These are phyloP conservation scores for Cydia fagiglandana DNA, from an alignment of 1,140 invertebrate genomes.

Conservation along the genomic window DNA sequence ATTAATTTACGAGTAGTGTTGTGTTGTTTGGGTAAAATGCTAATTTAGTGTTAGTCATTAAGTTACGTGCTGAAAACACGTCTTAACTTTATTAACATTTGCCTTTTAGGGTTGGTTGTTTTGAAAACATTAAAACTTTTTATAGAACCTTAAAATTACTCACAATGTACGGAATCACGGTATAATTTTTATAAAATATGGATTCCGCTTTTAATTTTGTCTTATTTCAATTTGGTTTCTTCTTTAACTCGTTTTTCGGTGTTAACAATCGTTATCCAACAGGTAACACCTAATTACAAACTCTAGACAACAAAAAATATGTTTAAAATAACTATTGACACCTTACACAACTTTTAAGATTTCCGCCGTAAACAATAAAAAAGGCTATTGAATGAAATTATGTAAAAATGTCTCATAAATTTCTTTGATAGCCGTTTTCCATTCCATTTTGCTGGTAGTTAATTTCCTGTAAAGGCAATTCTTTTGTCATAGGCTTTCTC, in stretches of 20 bases:
- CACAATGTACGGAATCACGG: no score
- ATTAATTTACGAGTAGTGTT: conserved; percentile 3
- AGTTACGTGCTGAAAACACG: not conserved
- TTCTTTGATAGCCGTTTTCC: conserved; percentile 17
- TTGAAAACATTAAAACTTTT: no score
- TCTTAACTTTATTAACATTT: not conserved
- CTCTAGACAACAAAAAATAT: no score
- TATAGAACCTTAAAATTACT: no score
- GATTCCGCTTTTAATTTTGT: no score
- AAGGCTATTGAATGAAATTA: conserved; percentile 22
- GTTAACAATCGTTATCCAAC: no score
- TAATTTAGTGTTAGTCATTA: conserved; percentile 1
- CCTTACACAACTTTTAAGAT: not conserved
- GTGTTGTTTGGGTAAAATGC: not conserved
- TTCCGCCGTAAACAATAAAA: not conserved
- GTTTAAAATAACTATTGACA: not conserved
- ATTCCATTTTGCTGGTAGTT: conserved; percentile 36
- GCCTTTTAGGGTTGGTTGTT: not conserved
- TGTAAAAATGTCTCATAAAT: conserved; percentile 3
- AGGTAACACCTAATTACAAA: no score
- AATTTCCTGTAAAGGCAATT: conserved; percentile 42
- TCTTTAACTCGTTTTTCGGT: no score
- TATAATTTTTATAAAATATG: no score
- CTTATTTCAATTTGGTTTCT: no score
- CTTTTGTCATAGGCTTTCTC: conserved; percentile 31